Conservation (phyloP, 1,140 invertebrate genomes). For the Rhagoletis pomonella region DNA sequence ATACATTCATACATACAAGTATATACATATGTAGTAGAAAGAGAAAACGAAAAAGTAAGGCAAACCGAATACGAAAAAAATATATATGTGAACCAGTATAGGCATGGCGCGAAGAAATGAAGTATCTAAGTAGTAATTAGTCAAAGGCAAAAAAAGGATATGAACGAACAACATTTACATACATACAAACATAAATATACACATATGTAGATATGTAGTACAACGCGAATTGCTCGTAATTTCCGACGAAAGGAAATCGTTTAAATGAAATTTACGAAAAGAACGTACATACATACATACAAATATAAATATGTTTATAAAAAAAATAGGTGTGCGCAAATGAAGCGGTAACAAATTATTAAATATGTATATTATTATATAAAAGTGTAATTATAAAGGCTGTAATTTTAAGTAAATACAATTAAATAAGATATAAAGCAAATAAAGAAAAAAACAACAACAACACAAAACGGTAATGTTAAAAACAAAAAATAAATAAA, state of each 20-base stretch:
- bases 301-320: not conserved
- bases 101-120: not conserved
- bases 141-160: not conserved
- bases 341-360: slow-evolving; percentile 9
- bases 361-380: slow-evolving; percentile 35
- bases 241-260: slow-evolving; percentile 19
- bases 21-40: not conserved
- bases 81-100: not conserved
- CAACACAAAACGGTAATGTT: slow-evolving; percentile 10
- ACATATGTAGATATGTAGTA: slow-evolving; percentile 53
- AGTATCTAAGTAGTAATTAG: not conserved
- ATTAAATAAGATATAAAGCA: slow-evolving; percentile 2
- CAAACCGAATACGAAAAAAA: not conserved
- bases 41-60: not conserved
- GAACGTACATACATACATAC: too few relatives aligned
- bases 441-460: slow-evolving; percentile 21
- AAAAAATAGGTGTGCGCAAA: not conserved
- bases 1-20: not conserved
- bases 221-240: slow-evolving; percentile 51
- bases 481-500: slow-evolving; percentile 56
- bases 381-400: slow-evolving; percentile 73
- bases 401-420: slow-evolving; percentile 72
- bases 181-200: too few relatives aligned
- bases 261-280: not conserved
- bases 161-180: not conserved